phyloP scores from a whole-genome alignment of 2,888 invertebrate species.

The Acanthosepion pharaonis region DNA sequence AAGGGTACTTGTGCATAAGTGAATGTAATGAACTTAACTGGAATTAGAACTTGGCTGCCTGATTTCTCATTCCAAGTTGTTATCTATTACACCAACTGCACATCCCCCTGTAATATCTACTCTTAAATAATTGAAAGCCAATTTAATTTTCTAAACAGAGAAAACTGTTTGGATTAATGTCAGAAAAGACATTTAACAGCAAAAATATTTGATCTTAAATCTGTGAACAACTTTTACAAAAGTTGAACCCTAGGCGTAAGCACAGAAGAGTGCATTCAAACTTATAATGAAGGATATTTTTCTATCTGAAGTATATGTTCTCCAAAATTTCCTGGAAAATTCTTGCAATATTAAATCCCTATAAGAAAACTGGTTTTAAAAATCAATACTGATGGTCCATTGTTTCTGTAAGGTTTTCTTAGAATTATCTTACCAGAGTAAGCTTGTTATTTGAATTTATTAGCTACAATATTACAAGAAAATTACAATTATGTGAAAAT shows the following conservation, averaged over 20 bases:
- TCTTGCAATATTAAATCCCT: not conserved
- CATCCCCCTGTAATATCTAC: no score
- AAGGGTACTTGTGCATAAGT: no score
- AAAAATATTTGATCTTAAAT: not conserved
- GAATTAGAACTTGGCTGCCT: no score
- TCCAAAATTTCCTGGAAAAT: not conserved
- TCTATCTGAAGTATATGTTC: not conserved
- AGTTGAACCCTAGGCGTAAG: not conserved
- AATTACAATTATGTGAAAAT: not conserved
- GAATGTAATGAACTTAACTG: no score
- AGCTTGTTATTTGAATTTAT: not conserved
- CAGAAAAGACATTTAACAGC: no score
- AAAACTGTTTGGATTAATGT: no score
- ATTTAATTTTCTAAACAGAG: no score
- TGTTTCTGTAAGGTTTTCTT: not conserved
- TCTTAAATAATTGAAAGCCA: no score
- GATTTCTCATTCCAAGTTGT: no score
- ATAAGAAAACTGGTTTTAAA: not conserved
- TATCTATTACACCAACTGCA: no score
- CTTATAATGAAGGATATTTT: not conserved
- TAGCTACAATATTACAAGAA: not conserved
- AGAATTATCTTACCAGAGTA: not conserved
- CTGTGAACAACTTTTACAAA: not conserved
- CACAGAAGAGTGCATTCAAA: not conserved
- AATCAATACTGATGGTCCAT: not conserved